A percentile compares a stretch with the other conserved stretches of the same genome.
These are phyloP conservation scores for Phalacrocorax carbo DNA, from an alignment of 2,113 vertebrate species.

Conservation along the genomic window DNA sequence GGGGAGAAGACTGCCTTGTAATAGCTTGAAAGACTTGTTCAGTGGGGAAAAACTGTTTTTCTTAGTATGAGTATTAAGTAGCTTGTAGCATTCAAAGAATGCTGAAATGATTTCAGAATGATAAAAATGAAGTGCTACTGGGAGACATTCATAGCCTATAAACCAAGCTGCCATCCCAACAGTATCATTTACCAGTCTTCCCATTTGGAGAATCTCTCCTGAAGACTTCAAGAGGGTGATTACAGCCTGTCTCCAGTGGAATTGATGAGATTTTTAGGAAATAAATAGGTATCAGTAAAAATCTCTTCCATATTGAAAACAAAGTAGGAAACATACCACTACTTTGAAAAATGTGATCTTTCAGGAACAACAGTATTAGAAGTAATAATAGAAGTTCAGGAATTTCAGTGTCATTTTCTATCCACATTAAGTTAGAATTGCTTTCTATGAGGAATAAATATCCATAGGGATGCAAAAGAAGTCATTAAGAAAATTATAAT, in stretches of 20 bases:
- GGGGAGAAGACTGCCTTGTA: neutral
- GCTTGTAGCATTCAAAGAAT: neutral
- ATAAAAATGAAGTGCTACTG: neutral
- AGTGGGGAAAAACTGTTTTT: neutral
- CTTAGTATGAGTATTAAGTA: neutral
- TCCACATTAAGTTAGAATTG: neutral
- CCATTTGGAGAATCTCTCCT: neutral
- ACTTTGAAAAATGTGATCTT: neutral
- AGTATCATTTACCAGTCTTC: neutral
- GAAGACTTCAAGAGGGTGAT: neutral
- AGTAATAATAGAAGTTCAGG: neutral
- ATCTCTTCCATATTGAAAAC: neutral
- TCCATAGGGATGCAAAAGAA: neutral
- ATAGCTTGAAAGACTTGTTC: neutral
- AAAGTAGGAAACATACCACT: neutral
- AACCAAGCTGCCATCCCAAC: neutral
- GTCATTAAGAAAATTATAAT: constrained; percentile 5
- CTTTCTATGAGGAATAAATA: neutral
- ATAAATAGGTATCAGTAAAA: neutral
- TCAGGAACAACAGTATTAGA: neutral
- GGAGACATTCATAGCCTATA: neutral
- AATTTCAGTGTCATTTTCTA: neutral
- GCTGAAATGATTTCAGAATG: neutral
- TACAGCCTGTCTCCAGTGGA: neutral
- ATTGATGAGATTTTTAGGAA: neutral